Evolutionary conservation across 2,797 vertebrate genomes (phyloP).

Genomic region (Crypturellus tataupa): DNA sequence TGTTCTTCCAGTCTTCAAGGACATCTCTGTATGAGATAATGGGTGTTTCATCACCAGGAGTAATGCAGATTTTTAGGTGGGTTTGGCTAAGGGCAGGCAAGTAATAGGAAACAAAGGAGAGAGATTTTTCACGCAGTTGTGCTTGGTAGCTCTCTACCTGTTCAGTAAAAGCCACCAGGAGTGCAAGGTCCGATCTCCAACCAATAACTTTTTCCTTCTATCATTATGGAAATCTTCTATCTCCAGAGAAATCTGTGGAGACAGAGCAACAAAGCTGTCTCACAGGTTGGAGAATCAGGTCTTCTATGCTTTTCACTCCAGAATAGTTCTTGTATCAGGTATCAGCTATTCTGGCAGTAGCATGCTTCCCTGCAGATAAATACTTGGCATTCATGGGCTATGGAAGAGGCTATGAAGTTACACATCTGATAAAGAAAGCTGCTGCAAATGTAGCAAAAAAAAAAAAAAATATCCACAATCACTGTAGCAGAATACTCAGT

Average conservation of each 20-base stretch:
- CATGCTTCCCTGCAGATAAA: background rate
- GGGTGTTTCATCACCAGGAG: background rate
- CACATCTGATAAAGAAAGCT: constrained; percentile 14
- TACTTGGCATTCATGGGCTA: background rate
- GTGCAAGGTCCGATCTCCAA: background rate
- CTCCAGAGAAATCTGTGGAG: background rate
- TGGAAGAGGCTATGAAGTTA: background rate
- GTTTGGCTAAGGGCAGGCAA: background rate
- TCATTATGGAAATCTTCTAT: background rate
- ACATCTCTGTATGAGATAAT: background rate
- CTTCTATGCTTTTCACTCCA: background rate
- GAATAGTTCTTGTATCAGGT: background rate
- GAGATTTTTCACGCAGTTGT: background rate
- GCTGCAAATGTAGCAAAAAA: constrained; percentile 10
- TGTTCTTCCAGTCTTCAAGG: background rate
- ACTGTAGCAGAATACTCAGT: background rate
- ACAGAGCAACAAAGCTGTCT: background rate
- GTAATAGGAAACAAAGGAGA: constrained; percentile 2
- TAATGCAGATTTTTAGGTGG: background rate
- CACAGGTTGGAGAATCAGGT: background rate
- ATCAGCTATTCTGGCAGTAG: background rate
- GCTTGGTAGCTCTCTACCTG: background rate
- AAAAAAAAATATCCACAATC: background rate
- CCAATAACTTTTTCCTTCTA: background rate
- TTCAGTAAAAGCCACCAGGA: background rate